Conservation (phyloP, 2,888 invertebrate species). For the Leptopilina syphax region DNA sequence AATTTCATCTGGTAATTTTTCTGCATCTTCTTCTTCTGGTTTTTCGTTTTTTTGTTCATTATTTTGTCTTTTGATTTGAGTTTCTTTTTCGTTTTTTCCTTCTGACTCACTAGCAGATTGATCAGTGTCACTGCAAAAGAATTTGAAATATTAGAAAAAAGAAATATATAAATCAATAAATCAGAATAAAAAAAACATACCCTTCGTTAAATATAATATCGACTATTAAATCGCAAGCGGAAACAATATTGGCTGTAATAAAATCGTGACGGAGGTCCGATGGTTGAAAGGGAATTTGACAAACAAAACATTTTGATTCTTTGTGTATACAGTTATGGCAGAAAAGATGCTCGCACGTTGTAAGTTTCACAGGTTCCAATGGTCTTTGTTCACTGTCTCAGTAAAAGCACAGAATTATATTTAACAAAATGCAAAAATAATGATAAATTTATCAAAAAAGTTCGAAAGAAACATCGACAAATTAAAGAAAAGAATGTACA, state of each 20-base stretch:
- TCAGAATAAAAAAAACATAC: conserved; percentile 52
- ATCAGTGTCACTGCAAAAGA: not conserved
- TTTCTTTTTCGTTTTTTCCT: conserved; percentile 20
- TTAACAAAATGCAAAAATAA: not conserved
- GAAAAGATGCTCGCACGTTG: conserved; percentile 64
- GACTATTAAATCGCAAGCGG: conserved; percentile 54
- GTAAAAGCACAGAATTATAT: conserved; percentile 7
- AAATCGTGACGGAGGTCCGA: conserved; percentile 60
- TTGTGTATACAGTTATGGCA: conserved; percentile 59
- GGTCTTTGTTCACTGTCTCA: conserved; percentile 50
- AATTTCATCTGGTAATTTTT: not conserved
- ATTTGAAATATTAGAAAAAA: not conserved
- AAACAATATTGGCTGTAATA: conserved; percentile 56
- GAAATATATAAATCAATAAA: not conserved
- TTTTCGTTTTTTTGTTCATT: not conserved
- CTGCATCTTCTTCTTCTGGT: not conserved
- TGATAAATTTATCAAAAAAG: not conserved
- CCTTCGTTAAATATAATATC: conserved; percentile 52
- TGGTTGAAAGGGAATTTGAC: conserved; percentile 57
- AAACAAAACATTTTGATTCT: conserved; percentile 56
- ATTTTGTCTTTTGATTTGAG: not conserved
- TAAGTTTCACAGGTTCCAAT: conserved; percentile 55
- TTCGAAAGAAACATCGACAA: not conserved
- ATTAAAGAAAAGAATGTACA: not conserved
- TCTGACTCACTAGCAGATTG: not conserved